A percentile compares a stretch with the other conserved stretches of the same genome.
phyloP scores from a whole-genome alignment of 2,888 invertebrate species.

The Oxyscelio sp. region DNA sequence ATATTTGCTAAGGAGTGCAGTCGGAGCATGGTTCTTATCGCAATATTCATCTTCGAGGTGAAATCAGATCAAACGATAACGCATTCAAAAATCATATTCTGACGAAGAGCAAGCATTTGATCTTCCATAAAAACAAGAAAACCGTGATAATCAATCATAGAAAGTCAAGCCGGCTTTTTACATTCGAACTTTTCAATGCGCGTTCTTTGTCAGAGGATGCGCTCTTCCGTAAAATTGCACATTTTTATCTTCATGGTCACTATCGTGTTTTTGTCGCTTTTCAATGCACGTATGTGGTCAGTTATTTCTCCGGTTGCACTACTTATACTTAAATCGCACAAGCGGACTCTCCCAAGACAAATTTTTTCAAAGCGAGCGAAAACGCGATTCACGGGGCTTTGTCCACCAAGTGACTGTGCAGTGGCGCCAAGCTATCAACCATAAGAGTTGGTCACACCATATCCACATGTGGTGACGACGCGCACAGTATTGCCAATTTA shows the following conservation, averaged over 20 bases:
- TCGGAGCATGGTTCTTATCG: no score
- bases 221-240: constrained; percentile 49
- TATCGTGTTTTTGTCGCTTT: constrained; percentile 30
- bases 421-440: constrained; percentile 65
- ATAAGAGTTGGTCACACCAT: constrained; percentile 64
- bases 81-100: no score
- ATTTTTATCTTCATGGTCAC: constrained; percentile 38
- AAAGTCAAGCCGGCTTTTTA: constrained; percentile 35
- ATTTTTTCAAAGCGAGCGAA: constrained; percentile 17
- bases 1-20: no score
- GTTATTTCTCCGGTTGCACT: neutral
- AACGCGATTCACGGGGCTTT: constrained; percentile 29
- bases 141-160: no score
- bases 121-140: no score
- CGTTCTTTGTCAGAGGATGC: constrained; percentile 29
- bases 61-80: no score
- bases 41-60: no score
- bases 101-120: no score
- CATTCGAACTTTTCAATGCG: constrained; percentile 13
- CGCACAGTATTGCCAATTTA: constrained; percentile 65
- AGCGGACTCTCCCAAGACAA: neutral
- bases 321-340: neutral
- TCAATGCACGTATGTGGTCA: neutral
- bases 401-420: constrained; percentile 60
- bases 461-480: constrained; percentile 55